phyloP scores from a whole-genome alignment of 2,113 vertebrate species.

The Spheniscus mendiculus region DNA sequence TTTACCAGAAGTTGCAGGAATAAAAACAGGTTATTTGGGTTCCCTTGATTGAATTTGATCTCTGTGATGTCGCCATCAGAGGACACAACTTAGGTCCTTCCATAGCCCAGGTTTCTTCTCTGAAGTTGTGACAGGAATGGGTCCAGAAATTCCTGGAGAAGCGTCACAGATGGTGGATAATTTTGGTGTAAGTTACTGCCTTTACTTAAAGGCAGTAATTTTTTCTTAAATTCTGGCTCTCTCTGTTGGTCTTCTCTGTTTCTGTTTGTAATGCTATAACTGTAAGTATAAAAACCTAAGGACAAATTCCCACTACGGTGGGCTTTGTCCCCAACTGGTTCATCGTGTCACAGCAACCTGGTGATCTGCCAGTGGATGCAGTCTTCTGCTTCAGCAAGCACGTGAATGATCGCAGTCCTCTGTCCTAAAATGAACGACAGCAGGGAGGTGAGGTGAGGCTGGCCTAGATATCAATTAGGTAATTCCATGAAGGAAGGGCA shows the following conservation, averaged over 20 bases:
- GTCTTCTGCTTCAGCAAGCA: not conserved
- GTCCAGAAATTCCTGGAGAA: constrained; percentile 39
- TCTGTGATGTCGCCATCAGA: not conserved
- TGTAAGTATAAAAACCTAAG: not conserved
- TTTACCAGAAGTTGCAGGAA: constrained; percentile 17
- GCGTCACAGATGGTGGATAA: constrained; percentile 5
- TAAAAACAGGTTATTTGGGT: constrained; percentile 28
- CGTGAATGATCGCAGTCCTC: too few relatives aligned
- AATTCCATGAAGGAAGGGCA: not conserved
- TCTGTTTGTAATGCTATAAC: not conserved
- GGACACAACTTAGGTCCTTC: not conserved
- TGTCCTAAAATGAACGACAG: not conserved
- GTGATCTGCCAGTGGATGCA: not conserved
- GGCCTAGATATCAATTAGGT: not conserved
- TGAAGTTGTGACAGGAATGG: constrained; percentile 14
- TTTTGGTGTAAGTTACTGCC: not conserved
- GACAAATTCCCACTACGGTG: not conserved
- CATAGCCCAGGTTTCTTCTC: not conserved
- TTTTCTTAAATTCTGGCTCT: not conserved
- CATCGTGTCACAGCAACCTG: not conserved
- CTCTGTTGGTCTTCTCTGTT: not conserved
- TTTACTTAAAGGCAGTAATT: not conserved
- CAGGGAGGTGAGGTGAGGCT: not conserved
- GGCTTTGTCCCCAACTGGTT: not conserved
- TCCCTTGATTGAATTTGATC: constrained; percentile 37